Conservation (phyloP, 2,113 vertebrate species). For the Equus quagga region DNA sequence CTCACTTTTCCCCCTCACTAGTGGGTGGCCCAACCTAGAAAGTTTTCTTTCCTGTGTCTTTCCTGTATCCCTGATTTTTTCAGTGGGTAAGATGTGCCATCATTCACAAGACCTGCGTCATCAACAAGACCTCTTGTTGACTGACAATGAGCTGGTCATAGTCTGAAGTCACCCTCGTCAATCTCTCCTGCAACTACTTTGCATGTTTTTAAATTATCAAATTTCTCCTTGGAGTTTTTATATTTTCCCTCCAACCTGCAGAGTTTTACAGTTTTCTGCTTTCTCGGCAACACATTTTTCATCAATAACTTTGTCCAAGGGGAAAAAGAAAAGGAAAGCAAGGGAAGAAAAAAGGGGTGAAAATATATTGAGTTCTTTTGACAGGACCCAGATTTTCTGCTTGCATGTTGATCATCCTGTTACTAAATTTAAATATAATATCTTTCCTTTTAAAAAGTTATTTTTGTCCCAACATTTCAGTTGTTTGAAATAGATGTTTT, state of each 20-base stretch:
- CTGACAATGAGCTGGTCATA: background rate
- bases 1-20: background rate
- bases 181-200: background rate
- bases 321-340: too few species aligned
- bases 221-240: background rate
- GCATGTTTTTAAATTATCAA: background rate
- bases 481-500: too few species aligned
- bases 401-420: too few species aligned
- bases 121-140: background rate
- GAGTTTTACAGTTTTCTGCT: background rate
- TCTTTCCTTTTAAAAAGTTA: too few species aligned
- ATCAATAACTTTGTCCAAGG: too few species aligned
- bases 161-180: background rate
- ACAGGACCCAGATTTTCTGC: too few species aligned
- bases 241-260: background rate
- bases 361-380: too few species aligned
- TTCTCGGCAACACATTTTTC: too few species aligned
- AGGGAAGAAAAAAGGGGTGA: too few species aligned
- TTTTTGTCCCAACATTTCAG: too few species aligned
- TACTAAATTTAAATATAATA: too few species aligned
- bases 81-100: background rate
- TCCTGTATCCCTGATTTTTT: background rate
- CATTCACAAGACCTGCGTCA: background rate
- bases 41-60: background rate
- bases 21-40: background rate